phyloP scores from a whole-genome alignment of 2,888 invertebrate species.

The Eumacrocentrus americanus region DNA sequence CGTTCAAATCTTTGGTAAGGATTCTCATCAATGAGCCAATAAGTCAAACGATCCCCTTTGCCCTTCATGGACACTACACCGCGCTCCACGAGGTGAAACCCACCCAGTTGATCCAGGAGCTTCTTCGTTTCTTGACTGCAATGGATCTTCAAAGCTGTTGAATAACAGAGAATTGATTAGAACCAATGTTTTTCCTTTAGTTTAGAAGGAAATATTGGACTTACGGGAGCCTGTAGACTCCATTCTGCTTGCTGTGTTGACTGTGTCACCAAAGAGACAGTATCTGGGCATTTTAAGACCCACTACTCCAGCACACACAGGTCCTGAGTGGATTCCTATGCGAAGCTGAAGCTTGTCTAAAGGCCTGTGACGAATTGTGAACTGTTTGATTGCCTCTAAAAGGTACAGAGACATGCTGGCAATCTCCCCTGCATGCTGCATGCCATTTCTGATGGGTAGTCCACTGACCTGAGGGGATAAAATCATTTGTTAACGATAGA shows the following conservation, averaged over 20 bases:
- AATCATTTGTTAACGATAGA: neutral
- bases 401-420: slow-evolving; percentile 91
- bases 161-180: neutral
- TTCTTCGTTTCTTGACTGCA: slow-evolving; percentile 77
- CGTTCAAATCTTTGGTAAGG: slow-evolving; percentile 66
- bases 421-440: slow-evolving; percentile 90
- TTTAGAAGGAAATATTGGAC: too few relatives aligned
- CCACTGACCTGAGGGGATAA: slow-evolving; percentile 73
- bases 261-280: slow-evolving; percentile 91
- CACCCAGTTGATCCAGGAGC: slow-evolving; percentile 74
- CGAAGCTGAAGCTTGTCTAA: slow-evolving; percentile 82
- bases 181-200: neutral
- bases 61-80: slow-evolving; percentile 83
- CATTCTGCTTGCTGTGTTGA: slow-evolving; percentile 88
- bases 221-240: slow-evolving; percentile 83
- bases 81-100: slow-evolving; percentile 77
- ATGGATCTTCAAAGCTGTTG: slow-evolving; percentile 78
- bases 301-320: slow-evolving; percentile 91
- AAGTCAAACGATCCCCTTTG: slow-evolving; percentile 82
- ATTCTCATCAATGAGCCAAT: slow-evolving; percentile 83
- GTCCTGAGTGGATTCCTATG: slow-evolving; percentile 93
- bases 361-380: slow-evolving; percentile 87
- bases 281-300: slow-evolving; percentile 93
- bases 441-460: slow-evolving; percentile 86
- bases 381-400: slow-evolving; percentile 81